Conservation (phyloP, 2,113 vertebrate species). For the Mesembrinibis cayennensis region DNA sequence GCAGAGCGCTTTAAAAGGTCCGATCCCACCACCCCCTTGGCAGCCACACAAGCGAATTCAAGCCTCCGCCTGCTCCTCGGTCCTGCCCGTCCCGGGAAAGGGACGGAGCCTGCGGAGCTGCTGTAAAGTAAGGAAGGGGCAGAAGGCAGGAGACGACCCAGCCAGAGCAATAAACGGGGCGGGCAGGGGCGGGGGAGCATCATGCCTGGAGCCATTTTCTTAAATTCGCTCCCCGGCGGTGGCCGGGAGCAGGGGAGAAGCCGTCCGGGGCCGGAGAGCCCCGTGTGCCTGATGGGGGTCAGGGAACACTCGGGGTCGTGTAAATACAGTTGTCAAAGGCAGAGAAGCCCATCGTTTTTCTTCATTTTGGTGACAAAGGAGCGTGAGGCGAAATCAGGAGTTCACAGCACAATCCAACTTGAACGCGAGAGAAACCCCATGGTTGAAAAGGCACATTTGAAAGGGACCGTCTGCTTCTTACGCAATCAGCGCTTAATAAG, state of each 20-base stretch:
- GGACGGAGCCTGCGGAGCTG: not conserved
- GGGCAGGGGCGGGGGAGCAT: not conserved
- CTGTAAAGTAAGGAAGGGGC: not conserved
- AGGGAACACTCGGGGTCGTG: not conserved
- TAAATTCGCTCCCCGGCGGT: not conserved
- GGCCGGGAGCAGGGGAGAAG: not conserved
- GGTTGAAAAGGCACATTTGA: not conserved
- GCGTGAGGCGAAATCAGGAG: not conserved
- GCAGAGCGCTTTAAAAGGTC: not conserved
- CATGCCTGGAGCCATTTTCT: not conserved
- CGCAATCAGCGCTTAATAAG: not conserved
- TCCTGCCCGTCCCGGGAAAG: not conserved
- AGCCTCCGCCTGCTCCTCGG: not conserved
- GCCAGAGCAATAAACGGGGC: not conserved
- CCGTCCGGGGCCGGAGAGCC: not conserved
- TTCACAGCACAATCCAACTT: not conserved
- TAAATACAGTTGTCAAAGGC: conserved; percentile 6
- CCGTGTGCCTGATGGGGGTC: not conserved
- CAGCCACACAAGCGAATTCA: not conserved
- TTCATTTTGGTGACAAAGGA: not conserved
- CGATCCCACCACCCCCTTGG: rapidly evolving
- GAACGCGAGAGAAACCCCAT: not conserved
- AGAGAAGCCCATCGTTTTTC: not conserved
- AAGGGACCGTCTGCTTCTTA: not conserved
- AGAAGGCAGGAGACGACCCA: not conserved